Base-by-base conservation (phyloP, 1,140 invertebrate species). In the Laupala kohalensis region DNA sequence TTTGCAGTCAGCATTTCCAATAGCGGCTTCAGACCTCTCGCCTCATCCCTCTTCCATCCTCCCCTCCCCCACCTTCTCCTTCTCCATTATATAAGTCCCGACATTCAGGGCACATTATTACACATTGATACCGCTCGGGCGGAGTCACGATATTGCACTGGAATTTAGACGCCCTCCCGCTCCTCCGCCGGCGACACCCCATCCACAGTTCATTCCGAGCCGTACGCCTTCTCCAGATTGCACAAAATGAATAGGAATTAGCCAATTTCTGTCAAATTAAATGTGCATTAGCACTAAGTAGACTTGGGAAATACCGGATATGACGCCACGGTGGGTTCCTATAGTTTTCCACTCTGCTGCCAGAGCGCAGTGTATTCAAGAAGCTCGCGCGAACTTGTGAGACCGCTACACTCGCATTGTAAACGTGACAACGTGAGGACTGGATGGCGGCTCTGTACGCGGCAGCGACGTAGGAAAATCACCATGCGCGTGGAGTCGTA, bases 231-330 rank as follows among this genome's bases (percentile, higher is more conserved):
- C 68, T 73, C 72, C 26, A 73, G 72, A 73, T 73, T 73, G 73
- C 75, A 74, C 76, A 74, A 76, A 78, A 78, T 78, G 77, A 78
- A 78, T 76, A 76, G 77, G 77, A 77, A 78, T 78, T 77, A 78
- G 76, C 73, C 75, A 78, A 78, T 78, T 78, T 78, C 76, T 77
- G 77, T 77, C 76, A 78, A 78, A 78, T 78, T 77, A 78, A 78
- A 78, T 78, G 77, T 78, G 77, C 77, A 78, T 78, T 78, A 78
- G 75, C 72, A 74, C 69, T 76, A 76, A 76, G 75, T 76, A 74
- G 70, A 65, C 37, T 24, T 28, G 65, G 30, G 26, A 53, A 64
- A 64, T 71, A 66, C 69, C 37, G 67, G 67, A 68, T 68, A 68
- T 68, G 67, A 68, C 67, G 67, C 37, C 37, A 53, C 5, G 26